Conservation (phyloP, 30 jellyfish, hydroid and myxozoan genomes). For the Phacellophora camtschatica region DNA sequence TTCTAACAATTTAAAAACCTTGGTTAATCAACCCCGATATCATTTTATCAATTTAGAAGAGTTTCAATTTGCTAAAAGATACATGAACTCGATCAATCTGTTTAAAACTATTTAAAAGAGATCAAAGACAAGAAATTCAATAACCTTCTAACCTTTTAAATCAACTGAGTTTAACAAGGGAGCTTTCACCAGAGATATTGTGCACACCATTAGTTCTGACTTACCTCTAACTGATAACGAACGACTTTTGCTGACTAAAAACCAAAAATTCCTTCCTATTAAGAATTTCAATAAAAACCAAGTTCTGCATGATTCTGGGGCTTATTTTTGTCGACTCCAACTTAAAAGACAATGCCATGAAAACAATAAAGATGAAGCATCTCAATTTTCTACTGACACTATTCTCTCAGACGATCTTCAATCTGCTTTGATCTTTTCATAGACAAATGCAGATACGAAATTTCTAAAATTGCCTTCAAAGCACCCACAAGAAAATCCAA, state of each 20-base stretch:
- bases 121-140: neutral
- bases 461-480: no score
- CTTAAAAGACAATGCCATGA: constrained; percentile 1
- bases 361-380: no score
- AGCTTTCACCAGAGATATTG: neutral
- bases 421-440: no score
- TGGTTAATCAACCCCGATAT: neutral
- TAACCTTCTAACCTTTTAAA: neutral
- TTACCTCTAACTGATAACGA: neutral
- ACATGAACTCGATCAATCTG: neutral
- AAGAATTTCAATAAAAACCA: neutral
- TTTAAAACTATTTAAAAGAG: neutral
- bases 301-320: neutral
- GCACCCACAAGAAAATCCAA: no score
- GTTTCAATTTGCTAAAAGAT: neutral
- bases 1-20: neutral
- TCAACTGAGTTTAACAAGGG: neutral
- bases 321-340: neutral
- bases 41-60: neutral
- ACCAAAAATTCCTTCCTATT: neutral
- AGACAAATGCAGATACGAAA: no score
- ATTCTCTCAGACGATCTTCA: no score
- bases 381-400: no score
- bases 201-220: neutral
- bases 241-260: neutral